Evolutionary conservation across 2,888 invertebrate genomes (phyloP), one percentile per base, ranked within the genome.

Genomic region (Eupithecia tripunctaria): DNA sequence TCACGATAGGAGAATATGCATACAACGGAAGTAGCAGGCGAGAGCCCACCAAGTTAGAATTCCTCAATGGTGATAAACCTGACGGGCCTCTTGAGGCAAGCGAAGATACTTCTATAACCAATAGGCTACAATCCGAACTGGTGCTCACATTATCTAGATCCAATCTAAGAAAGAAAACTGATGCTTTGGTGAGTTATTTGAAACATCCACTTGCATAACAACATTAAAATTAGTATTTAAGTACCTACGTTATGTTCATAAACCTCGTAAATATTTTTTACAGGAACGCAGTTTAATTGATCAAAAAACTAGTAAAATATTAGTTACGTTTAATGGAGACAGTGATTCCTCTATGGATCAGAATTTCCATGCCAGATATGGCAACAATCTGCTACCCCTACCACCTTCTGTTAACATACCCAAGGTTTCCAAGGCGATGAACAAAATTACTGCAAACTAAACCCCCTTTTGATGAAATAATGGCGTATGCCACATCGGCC

Each of bases 91-190:
- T 86, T 72, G 86, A 78, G 14, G 70, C 84, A 47, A 85, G 88
- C 68, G 94, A 93, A 38, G 91, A 94, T 78, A 93, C 92, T 63
- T 95, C 96, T 0, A 95, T 96, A 68, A 94, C 95, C 21, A 96
- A 96, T 82, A 95, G 96, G 82, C 91, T 97, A 72, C 97, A 97
- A 82, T 96, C 96, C 73, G 97, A 97, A 91, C 91, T 97, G 79
- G 96, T 95, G 71, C 95, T 97, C 74, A 97, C 97, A 8, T 90
- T 97, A 75, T 97, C 96, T 82, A 95, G 97, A 86, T 97, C 97
- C 70, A 97, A 97, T 93, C 94, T 97, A 83, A 96, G 95, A 84
- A 96, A 96, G 91, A 95, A 96, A 91, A 96, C 96, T 88, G 96
- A 96, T 88, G 94, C 95, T 80, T 89, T 95, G 93, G 96, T 95